These are phyloP conservation scores for Drosophila putrida DNA, from an alignment of 2,888 invertebrate genomes.

Conservation along the genomic window DNA sequence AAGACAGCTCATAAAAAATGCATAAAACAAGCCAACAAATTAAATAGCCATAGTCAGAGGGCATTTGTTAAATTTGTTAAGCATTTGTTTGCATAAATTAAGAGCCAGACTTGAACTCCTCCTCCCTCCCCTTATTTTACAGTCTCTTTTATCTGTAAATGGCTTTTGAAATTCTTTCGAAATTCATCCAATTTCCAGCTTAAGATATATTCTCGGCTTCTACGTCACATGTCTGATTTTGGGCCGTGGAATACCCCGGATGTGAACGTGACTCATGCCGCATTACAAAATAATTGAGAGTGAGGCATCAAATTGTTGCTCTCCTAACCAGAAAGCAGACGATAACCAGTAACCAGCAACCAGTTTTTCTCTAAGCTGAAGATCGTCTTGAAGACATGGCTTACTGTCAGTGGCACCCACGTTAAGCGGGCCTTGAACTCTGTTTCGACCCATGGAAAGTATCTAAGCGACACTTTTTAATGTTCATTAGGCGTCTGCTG, in stretches of 20 bases:
- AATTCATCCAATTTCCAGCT: conserved; percentile 8
- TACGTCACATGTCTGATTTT: conserved; percentile 36
- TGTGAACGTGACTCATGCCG: conserved; percentile 59
- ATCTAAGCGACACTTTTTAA: conserved; percentile 24
- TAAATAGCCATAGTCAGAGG: conserved; percentile 33
- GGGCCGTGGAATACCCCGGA: conserved; percentile 72
- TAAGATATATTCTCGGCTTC: conserved; percentile 8
- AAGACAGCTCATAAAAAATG: conserved; percentile 48
- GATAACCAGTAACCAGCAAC: conserved; percentile 1
- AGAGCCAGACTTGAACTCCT: not conserved
- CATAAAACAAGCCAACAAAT: conserved; percentile 46
- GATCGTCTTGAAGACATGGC: conserved; percentile 21
- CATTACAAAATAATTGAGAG: conserved; percentile 28
- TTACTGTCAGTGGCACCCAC: conserved; percentile 29
- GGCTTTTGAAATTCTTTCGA: conserved; percentile 23
- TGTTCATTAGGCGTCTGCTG: conserved; percentile 45
- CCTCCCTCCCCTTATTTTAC: not conserved
- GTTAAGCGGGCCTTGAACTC: conserved; percentile 54
- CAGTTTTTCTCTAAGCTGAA: conserved; percentile 30
- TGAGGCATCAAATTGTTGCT: conserved; percentile 35
- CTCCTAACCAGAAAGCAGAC: conserved; percentile 39
- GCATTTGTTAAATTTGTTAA: conserved; percentile 39
- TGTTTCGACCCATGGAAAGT: conserved; percentile 11
- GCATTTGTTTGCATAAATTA: conserved; percentile 41
- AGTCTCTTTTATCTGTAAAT: conserved; percentile 10